Percentiles rank a stretch among this genome's conserved stretches.
These are phyloP conservation scores for Lepeophtheirus salmonis DNA, from an alignment of 1,140 invertebrate species.

Conservation along the genomic window DNA sequence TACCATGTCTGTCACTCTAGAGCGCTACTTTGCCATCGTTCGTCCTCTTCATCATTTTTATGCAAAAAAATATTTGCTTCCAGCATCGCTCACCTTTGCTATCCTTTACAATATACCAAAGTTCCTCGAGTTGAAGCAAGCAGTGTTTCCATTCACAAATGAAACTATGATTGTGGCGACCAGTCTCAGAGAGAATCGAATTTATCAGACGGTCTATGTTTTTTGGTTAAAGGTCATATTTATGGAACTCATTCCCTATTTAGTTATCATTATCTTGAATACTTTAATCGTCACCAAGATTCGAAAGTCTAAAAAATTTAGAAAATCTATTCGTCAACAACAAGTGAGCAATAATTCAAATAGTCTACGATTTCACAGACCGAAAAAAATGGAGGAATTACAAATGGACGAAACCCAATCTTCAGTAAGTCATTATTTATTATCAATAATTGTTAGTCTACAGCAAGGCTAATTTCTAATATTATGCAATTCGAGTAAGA, in stretches of 20 bases:
- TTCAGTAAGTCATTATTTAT: too few species aligned
- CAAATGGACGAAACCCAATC: neutral
- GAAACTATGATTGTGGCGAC: constrained; percentile 3
- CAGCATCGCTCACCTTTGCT: neutral
- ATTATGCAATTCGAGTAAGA: too few species aligned
- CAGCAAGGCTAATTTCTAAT: too few species aligned
- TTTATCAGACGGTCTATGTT: constrained; percentile 6
- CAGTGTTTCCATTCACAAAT: constrained; percentile 3
- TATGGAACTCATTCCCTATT: constrained; percentile 14
- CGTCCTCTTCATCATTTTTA: constrained; percentile 5
- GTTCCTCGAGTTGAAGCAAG: constrained; percentile 12
- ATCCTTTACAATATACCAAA: constrained; percentile 10
- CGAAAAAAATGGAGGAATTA: neutral
- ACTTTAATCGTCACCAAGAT: constrained; percentile 10
- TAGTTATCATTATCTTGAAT: constrained; percentile 6
- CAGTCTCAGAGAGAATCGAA: neutral
- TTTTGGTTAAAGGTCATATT: constrained; percentile 10
- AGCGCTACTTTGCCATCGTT: constrained; percentile 10
- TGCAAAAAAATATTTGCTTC: constrained; percentile 7
- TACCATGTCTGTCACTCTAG: constrained; percentile 8
- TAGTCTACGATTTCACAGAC: neutral
- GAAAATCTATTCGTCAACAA: neutral
- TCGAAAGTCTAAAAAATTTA: neutral
- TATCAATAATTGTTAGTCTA: too few species aligned
- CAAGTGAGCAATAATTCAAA: neutral